Conservation (phyloP, 2,113 vertebrate species). For the Pan troglodytes region DNA sequence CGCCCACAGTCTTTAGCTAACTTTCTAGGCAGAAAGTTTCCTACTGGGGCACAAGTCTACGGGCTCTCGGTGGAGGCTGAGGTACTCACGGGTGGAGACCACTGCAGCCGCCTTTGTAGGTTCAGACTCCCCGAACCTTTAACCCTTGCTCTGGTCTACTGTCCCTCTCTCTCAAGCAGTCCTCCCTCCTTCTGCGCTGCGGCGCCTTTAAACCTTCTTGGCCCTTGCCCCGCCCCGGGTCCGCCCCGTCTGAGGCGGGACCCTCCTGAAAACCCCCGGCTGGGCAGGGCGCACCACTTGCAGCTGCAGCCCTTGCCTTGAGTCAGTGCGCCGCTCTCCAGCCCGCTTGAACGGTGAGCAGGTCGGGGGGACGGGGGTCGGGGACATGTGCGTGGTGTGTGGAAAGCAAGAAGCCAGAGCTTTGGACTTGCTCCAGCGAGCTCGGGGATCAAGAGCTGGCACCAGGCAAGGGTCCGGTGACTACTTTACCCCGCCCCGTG, state of each 20-base stretch:
- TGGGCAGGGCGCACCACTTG: background rate
- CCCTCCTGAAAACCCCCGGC: constrained; percentile 63
- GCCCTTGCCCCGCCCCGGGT: constrained; percentile 57
- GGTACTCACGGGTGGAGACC: background rate
- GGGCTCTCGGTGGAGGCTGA: background rate
- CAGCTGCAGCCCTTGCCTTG: background rate
- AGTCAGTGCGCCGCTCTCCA: background rate
- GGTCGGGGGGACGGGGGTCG: background rate
- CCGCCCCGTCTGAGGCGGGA: constrained; percentile 71
- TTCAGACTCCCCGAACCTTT: background rate
- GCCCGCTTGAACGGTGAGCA: constrained; percentile 27
- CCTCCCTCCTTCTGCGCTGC: background rate
- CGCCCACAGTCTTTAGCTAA: background rate
- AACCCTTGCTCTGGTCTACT: fast-evolving
- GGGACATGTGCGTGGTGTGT: background rate
- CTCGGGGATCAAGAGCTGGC: background rate
- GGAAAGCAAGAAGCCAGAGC: background rate
- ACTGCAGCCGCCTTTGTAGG: too few relatives aligned
- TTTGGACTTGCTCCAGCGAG: background rate
- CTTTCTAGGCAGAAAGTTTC: background rate
- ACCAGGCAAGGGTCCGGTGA: background rate
- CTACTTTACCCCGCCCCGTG: background rate
- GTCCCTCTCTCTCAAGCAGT: background rate
- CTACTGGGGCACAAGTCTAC: background rate
- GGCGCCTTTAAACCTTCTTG: constrained; percentile 63